A percentile compares a stretch with the other conserved stretches of the same genome.
Evolutionary conservation across 2,888 invertebrate species (phyloP).

Genomic region (Thalpophila matura): DNA sequence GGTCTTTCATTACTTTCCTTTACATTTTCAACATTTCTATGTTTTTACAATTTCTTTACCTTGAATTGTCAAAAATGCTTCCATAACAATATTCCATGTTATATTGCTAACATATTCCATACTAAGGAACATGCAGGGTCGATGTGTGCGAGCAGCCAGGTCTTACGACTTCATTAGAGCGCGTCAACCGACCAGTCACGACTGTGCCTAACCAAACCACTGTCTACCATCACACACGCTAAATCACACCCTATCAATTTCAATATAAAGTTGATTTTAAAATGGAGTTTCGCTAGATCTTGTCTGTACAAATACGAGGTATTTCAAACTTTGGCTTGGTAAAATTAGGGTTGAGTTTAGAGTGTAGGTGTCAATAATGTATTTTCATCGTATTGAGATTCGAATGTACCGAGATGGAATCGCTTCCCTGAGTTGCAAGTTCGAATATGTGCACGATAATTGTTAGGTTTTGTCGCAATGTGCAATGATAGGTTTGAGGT

Average conservation of each 20-base stretch:
- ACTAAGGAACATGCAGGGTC: conserved; percentile 46
- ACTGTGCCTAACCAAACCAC: conserved; percentile 65
- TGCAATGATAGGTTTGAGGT: conserved; percentile 50
- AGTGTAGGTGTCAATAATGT: conserved; percentile 34
- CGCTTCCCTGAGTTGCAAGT: conserved; percentile 63
- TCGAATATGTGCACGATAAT: conserved; percentile 64
- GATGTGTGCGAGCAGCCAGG: conserved; percentile 64
- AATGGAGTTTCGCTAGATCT: not conserved
- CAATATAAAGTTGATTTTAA: conserved; percentile 2
- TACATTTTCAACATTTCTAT: too few species aligned
- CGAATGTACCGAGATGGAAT: conserved; percentile 60
- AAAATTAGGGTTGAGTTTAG: conserved; percentile 2
- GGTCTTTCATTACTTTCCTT: too few species aligned
- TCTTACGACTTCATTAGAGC: conserved; percentile 86
- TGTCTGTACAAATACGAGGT: not conserved
- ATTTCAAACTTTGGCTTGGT: not conserved
- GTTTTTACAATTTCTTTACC: too few species aligned
- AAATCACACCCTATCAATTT: conserved; percentile 3
- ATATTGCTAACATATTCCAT: conserved; percentile 50
- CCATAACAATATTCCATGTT: conserved; percentile 28
- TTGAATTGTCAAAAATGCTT: conserved; percentile 31
- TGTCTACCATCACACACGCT: conserved; percentile 19
- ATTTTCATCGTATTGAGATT: conserved; percentile 64
- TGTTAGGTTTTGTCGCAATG: conserved; percentile 59
- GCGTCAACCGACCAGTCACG: conserved; percentile 84